Evolutionary conservation across 35 echinoderm and acorn worm genomes (phyloP), one percentile per base, ranked within the genome.

Genomic region (Ophioderma brevispina): DNA sequence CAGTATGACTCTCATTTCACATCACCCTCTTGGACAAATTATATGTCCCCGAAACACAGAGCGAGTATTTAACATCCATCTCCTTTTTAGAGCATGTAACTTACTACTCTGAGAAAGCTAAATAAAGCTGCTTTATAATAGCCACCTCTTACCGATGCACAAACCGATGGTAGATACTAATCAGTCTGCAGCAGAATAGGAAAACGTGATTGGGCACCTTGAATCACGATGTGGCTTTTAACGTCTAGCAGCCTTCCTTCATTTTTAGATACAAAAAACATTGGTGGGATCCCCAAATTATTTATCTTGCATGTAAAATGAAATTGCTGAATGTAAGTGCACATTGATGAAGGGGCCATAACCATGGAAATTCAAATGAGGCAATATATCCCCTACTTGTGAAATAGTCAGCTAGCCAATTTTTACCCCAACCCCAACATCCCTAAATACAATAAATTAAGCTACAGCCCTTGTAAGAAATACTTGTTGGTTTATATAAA

Each of bases 341-440:
- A 43, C 33, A 86, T 86, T 19, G 84, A 50, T 31, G 84, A 31
- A 52, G 55, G 81, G 6, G 89, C n/a, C 79, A 37, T 38, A 40
- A 1, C 41, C 32, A 2, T 37, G 33, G 30, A 81, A 31, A 18
- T 31, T 64, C 50, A 91, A 32, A 28, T 64, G 56, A 76, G n/a
- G 81, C 34, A 33, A 91, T 79, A 78, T 75, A 91, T 17, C 17
- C 4, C 35, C 59, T 4, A 91, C 36, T 8, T 91, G 59, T 31
- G 32, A 30, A 4, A 83, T 38, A 34, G 4, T 39, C n/a, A 37
- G 78, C 78, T 39, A 1, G 78, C 78, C 78, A 80, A 37, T 0
- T 37, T 0, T 37, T 31, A 13, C 35, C 78, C 13, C 2, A 37
- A 6, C 36, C 35, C 78, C 33, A 37, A 17, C 33, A 0, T 31